A percentile compares a stretch with the other conserved stretches of the same genome.
These are phyloP conservation scores for Helostoma temminkii DNA, from an alignment of 2,797 vertebrate species.

Conservation along the genomic window DNA sequence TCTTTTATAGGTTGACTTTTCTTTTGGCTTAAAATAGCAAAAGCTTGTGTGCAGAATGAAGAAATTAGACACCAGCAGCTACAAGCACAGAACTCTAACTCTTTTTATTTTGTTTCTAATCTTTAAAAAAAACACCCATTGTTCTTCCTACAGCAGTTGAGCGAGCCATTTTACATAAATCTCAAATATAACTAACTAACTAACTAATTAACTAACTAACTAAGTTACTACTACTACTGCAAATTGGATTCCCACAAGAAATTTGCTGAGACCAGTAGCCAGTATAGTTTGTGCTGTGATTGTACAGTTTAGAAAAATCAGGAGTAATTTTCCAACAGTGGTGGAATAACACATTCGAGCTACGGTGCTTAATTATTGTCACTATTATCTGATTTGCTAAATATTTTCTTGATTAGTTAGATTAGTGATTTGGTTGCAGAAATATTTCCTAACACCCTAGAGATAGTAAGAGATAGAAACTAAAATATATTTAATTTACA, in stretches of 20 bases:
- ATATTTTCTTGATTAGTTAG: too few relatives aligned
- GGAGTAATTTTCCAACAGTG: too few relatives aligned
- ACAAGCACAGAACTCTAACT: conserved; percentile 11
- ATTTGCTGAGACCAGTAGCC: not conserved
- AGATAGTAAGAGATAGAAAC: not conserved
- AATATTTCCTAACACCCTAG: too few relatives aligned
- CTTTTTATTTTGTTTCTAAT: conserved; percentile 1
- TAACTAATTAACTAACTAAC: fast-evolving
- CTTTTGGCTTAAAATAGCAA: conserved; percentile 64
- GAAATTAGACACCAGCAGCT: too few relatives aligned
- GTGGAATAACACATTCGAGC: too few relatives aligned
- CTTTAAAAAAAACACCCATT: not conserved
- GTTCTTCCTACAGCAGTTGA: not conserved
- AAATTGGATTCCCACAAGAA: not conserved
- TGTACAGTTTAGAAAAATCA: too few relatives aligned
- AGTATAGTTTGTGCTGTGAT: not conserved
- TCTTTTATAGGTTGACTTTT: conserved; percentile 59
- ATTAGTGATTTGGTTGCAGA: too few relatives aligned
- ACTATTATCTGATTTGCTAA: too few relatives aligned
- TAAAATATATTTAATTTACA: not conserved
- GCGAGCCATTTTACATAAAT: not conserved
- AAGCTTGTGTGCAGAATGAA: conserved; percentile 20
- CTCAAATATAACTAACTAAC: too few relatives aligned
- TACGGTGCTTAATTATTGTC: too few relatives aligned
- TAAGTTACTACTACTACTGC: not conserved